A percentile compares a stretch with the other conserved stretches of the same genome.
Evolutionary conservation across 2,113 vertebrate species (phyloP).

Genomic region (Paratilapia polleni): DNA sequence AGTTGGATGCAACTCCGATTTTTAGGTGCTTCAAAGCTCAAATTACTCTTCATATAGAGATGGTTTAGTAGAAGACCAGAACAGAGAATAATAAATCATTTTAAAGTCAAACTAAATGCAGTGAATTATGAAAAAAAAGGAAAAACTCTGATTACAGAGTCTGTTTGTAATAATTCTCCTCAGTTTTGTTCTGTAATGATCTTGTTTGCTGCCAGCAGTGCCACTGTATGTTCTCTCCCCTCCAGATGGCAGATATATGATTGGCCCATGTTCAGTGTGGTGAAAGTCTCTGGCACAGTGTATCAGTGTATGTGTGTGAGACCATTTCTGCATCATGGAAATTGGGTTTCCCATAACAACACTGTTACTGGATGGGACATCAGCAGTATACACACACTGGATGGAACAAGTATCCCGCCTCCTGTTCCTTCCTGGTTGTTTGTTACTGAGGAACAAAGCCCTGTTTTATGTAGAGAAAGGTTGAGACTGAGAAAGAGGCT

Average conservation of each 20-base stretch:
- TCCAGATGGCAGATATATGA: constrained; percentile 46
- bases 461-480: constrained; percentile 69
- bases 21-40: background rate
- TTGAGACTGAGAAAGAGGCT: constrained; percentile 61
- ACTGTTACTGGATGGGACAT: constrained; percentile 52
- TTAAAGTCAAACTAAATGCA: background rate
- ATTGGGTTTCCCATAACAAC: constrained; percentile 69
- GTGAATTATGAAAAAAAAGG: background rate
- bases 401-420: constrained; percentile 56
- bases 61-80: background rate
- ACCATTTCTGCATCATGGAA: constrained; percentile 49
- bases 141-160: background rate
- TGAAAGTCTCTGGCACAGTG: constrained; percentile 26
- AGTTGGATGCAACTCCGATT: constrained; percentile 7
- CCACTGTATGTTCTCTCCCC: constrained; percentile 1
- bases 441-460: constrained; percentile 74
- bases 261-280: constrained; percentile 27
- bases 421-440: constrained; percentile 71
- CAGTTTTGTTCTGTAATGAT: constrained; percentile 21
- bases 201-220: background rate
- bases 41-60: background rate
- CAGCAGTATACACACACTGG: constrained; percentile 23
- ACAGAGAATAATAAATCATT: background rate
- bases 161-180: background rate
- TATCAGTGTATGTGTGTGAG: constrained; percentile 29